phyloP scores from a whole-genome alignment of 2,113 vertebrate species.

The Gobius niger region DNA sequence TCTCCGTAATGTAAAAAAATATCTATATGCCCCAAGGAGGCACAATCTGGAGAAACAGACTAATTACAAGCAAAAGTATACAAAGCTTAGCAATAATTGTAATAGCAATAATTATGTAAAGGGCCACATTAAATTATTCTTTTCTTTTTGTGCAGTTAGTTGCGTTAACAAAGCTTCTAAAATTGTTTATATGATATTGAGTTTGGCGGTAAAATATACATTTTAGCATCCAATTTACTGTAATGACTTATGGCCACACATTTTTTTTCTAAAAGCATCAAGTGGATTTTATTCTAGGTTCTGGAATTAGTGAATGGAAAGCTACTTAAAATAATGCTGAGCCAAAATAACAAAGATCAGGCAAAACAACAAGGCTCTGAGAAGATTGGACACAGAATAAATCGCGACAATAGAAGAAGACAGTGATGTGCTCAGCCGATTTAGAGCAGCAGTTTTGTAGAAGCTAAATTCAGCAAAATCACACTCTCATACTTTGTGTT shows the following conservation, averaged over 20 bases:
- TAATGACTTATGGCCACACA: neutral
- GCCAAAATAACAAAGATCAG: slow-evolving; percentile 10
- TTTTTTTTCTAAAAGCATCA: neutral
- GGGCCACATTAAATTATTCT: too few relatives aligned
- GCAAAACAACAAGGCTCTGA: slow-evolving; percentile 8
- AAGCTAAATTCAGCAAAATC: neutral
- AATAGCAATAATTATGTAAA: too few relatives aligned
- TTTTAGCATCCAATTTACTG: too few relatives aligned
- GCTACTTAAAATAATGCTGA: slow-evolving; percentile 4
- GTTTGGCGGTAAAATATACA: neutral
- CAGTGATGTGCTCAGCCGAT: neutral
- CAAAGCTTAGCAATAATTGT: too few relatives aligned
- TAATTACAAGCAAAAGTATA: too few relatives aligned
- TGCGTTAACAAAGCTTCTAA: too few relatives aligned
- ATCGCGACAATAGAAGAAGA: slow-evolving; percentile 1
- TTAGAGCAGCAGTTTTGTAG: neutral
- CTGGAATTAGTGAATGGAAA: neutral
- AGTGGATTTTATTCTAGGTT: neutral
- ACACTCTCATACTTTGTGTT: neutral
- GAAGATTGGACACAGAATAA: slow-evolving; percentile 6
- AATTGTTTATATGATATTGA: too few relatives aligned
- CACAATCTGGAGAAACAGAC: too few relatives aligned
- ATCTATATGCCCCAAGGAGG: too few relatives aligned
- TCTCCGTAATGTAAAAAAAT: too few relatives aligned
- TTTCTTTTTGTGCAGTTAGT: too few relatives aligned